phyloP scores from a whole-genome alignment of 1,140 invertebrate genomes.

The Leptopilina boulardi region DNA sequence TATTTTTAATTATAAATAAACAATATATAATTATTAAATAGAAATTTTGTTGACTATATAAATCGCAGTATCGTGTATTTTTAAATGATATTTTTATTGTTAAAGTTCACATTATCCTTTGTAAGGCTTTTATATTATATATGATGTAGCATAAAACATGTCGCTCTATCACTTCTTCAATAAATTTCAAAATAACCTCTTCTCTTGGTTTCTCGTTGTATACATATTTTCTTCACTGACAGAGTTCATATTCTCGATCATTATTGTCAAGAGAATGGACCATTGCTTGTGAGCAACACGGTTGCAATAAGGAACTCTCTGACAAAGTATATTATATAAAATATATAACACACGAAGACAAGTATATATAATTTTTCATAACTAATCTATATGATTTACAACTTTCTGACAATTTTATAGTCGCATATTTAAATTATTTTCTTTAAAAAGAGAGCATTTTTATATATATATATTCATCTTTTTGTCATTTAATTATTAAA shows the following conservation, averaged over 20 bases:
- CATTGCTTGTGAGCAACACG: not conserved
- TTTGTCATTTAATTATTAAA: too few relatives aligned
- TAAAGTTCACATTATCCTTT: too few relatives aligned
- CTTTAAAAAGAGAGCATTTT: too few relatives aligned
- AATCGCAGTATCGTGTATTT: too few relatives aligned
- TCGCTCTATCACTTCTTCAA: not conserved
- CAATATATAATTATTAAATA: too few relatives aligned
- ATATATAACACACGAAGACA: not conserved
- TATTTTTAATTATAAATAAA: too few relatives aligned
- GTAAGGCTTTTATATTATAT: not conserved
- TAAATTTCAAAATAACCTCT: constrained; percentile 20
- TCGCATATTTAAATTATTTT: too few relatives aligned
- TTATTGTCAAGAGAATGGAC: constrained; percentile 4
- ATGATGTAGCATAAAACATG: constrained; percentile 14
- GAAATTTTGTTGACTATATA: too few relatives aligned
- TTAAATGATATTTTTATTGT: too few relatives aligned
- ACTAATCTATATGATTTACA: not conserved
- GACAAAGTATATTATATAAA: not conserved
- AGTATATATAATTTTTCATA: not conserved
- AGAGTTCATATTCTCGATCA: constrained; percentile 11
- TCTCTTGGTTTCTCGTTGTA: not conserved
- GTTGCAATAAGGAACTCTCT: constrained; percentile 13
- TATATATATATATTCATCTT: too few relatives aligned
- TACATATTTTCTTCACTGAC: not conserved
- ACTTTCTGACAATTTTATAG: not conserved